These are phyloP conservation scores for Chloebia gouldiae DNA, from an alignment of 2,113 vertebrate genomes.

Conservation along the genomic window DNA sequence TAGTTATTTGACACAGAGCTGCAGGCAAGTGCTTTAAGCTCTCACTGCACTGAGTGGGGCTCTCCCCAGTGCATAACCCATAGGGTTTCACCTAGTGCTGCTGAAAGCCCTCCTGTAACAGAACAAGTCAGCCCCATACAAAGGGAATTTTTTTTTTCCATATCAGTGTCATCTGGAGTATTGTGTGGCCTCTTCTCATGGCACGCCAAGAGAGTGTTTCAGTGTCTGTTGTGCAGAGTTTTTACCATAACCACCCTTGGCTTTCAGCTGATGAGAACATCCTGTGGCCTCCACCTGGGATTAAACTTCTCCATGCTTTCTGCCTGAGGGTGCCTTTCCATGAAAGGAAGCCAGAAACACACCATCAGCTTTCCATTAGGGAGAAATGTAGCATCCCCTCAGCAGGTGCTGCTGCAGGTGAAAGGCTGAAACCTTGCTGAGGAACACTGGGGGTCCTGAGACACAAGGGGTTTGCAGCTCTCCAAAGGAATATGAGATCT, in stretches of 20 bases:
- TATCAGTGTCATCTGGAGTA: background rate
- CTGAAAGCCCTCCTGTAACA: background rate
- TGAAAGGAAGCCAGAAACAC: background rate
- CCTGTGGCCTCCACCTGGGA: background rate
- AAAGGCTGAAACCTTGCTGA: background rate
- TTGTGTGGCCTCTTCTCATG: background rate
- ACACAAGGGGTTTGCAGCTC: background rate
- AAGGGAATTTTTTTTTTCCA: background rate
- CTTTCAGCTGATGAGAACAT: background rate
- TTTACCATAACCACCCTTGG: background rate
- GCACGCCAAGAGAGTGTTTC: background rate
- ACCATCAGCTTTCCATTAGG: background rate
- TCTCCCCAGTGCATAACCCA: fast-evolving
- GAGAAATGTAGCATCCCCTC: background rate
- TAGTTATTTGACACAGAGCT: background rate
- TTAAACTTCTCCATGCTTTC: background rate
- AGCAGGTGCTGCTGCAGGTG: background rate
- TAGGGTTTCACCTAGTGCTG: background rate
- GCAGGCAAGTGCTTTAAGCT: background rate
- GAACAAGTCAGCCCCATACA: background rate
- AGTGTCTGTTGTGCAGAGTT: background rate
- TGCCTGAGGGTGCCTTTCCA: background rate
- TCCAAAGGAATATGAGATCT: background rate
- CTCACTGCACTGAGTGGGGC: background rate
- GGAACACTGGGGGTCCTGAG: background rate